These are phyloP conservation scores for Dreissena rostriformis DNA, from an alignment of 1,140 invertebrate genomes.

Conservation along the genomic window DNA sequence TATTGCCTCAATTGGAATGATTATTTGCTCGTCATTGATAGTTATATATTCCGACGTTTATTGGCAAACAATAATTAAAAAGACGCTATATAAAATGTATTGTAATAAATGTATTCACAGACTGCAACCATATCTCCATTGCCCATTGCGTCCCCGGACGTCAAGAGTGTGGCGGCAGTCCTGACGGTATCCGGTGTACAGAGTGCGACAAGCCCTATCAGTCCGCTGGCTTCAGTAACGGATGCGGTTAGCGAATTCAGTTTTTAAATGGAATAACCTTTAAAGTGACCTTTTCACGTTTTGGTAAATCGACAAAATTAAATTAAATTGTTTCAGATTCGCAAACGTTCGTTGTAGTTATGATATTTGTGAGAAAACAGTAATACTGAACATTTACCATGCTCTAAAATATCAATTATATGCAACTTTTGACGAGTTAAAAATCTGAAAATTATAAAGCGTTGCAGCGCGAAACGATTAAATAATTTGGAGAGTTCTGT, in stretches of 20 bases:
- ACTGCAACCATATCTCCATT: constrained; percentile 15
- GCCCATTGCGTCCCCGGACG: constrained; percentile 21
- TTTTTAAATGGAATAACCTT: neutral
- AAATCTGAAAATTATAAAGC: too few species aligned
- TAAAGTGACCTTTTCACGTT: too few species aligned
- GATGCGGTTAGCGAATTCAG: constrained; percentile 10
- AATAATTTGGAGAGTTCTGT: too few species aligned
- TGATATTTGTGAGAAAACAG: too few species aligned
- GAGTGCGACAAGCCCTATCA: constrained; percentile 11
- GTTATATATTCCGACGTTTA: neutral
- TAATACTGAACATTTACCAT: too few species aligned
- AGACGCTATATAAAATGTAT: neutral
- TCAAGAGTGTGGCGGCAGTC: constrained; percentile 33
- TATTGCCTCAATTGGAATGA: neutral
- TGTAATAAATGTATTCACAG: neutral
- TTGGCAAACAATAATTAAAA: neutral
- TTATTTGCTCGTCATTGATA: neutral
- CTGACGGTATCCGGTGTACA: constrained; percentile 36
- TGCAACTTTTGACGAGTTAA: too few species aligned
- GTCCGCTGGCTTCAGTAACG: constrained; percentile 14
- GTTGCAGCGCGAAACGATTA: too few species aligned
- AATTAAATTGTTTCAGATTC: too few species aligned
- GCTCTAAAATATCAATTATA: too few species aligned
- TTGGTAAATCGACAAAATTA: too few species aligned
- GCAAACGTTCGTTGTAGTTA: too few species aligned